Percentiles rank a stretch among this genome's conserved stretches.
phyloP scores from a whole-genome alignment of 2,888 invertebrate species.

The Caenorhabditis uteleia region DNA sequence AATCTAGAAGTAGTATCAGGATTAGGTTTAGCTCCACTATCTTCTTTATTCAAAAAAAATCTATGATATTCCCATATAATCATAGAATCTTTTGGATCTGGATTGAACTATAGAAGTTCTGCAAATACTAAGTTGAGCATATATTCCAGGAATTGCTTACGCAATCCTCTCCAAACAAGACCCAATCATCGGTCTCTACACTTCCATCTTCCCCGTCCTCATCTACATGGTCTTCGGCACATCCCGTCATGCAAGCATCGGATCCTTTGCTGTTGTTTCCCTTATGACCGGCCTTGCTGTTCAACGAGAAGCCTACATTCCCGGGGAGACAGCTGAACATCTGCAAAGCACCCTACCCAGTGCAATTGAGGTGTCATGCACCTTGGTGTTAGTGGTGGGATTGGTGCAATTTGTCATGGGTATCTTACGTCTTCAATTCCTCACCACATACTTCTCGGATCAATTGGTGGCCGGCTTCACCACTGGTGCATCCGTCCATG shows the following conservation, averaged over 20 bases:
- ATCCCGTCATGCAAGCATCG: conserved; percentile 78
- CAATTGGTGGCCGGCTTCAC: conserved; percentile 73
- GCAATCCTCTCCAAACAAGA: conserved; percentile 72
- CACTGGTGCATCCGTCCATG: conserved; percentile 73
- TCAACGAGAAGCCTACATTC: conserved; percentile 12
- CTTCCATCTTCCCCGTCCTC: conserved; percentile 89
- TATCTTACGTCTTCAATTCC: conserved; percentile 74
- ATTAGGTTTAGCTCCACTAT: conserved; percentile 72
- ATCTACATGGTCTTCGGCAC: conserved; percentile 86
- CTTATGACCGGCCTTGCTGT: conserved; percentile 77
- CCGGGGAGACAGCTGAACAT: conserved; percentile 3
- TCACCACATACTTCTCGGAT: conserved; percentile 69
- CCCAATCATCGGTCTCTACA: conserved; percentile 77
- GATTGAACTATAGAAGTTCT: too few species aligned
- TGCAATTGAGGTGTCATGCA: conserved; percentile 79
- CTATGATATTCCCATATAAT: neutral
- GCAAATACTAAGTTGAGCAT: too few species aligned
- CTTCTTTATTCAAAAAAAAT: neutral
- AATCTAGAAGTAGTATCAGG: too few species aligned
- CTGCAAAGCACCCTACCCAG: conserved; percentile 64
- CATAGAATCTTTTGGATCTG: conserved; percentile 88
- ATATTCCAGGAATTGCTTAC: conserved; percentile 74
- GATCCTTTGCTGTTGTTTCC: conserved; percentile 81
- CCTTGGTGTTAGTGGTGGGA: conserved; percentile 81
- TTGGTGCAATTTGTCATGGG: conserved; percentile 81